A percentile compares a stretch with the other conserved stretches of the same genome.
These are phyloP conservation scores for Octopus sinensis DNA, from an alignment of 1,140 invertebrate species.

Conservation along the genomic window DNA sequence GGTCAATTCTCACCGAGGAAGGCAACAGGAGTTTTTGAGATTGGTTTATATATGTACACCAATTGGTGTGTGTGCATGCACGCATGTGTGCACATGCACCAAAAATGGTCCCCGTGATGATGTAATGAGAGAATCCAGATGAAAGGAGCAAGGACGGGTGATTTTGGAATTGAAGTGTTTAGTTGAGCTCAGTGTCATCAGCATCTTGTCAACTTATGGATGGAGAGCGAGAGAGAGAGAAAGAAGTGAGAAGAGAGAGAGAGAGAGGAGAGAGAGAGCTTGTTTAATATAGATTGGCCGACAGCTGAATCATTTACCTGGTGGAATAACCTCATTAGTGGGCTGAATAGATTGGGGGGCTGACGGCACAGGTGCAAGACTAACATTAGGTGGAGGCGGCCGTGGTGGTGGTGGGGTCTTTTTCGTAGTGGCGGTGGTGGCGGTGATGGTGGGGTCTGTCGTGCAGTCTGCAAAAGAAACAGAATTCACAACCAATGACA, in stretches of 20 bases:
- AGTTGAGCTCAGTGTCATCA: too few species aligned
- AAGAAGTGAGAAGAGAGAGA: background rate
- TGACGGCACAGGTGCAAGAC: background rate
- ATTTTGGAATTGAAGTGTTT: too few species aligned
- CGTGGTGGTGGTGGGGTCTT: constrained; percentile 26
- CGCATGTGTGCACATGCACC: too few species aligned
- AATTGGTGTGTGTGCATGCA: too few species aligned
- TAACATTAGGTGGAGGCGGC: background rate
- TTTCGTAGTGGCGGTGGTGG: constrained; percentile 14
- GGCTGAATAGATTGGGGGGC: constrained; percentile 16
- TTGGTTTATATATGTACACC: too few species aligned
- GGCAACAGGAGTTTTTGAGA: too few species aligned
- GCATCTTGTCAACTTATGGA: constrained; percentile 36
- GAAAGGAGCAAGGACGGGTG: too few species aligned
- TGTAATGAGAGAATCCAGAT: too few species aligned
- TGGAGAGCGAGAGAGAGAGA: constrained; percentile 34
- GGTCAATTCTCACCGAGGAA: too few species aligned
- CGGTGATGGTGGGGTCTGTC: constrained; percentile 22
- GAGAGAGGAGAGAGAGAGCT: background rate
- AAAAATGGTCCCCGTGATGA: too few species aligned
- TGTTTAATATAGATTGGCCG: background rate
- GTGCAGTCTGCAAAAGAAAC: constrained; percentile 30
- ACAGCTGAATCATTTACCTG: background rate
- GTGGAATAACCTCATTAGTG: constrained; percentile 3
- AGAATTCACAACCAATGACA: constrained; percentile 14